Evolutionary conservation across 37 sponge, comb jelly and placozoan species (phyloP).

Genomic region (Bolinopsis microptera): DNA sequence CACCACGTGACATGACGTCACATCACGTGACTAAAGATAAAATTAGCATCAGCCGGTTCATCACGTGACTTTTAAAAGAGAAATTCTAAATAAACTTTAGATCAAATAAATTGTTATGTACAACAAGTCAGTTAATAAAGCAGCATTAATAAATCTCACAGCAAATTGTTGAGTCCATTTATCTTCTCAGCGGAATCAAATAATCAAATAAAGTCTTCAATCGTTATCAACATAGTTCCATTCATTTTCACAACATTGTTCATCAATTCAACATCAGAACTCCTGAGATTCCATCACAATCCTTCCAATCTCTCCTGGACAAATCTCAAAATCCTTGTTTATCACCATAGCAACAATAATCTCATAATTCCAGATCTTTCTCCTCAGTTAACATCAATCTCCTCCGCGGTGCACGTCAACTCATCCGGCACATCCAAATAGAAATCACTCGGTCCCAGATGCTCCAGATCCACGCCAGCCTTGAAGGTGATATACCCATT

Average conservation of each 20-base stretch:
- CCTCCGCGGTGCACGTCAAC: not conserved
- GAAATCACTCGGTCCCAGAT: conserved; percentile 13
- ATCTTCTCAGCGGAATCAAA: not conserved
- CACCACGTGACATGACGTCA: too few species aligned
- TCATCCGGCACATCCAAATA: conserved; percentile 33
- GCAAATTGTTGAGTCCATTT: not conserved
- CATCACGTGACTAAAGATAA: too few species aligned
- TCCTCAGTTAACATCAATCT: conserved; percentile 56
- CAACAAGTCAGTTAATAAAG: not conserved
- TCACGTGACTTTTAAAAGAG: not conserved
- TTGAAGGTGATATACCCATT: conserved; percentile 44
- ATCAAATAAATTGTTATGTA: not conserved
- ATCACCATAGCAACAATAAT: not conserved
- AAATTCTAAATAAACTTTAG: not conserved
- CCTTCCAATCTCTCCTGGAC: too few species aligned
- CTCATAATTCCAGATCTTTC: not conserved
- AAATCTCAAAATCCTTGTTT: too few species aligned
- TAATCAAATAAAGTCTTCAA: not conserved
- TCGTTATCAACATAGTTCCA: not conserved
- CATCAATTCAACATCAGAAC: too few species aligned
- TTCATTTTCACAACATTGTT: too few species aligned
- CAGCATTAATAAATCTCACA: not conserved
- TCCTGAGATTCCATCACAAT: too few species aligned
- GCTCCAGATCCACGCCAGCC: conserved; percentile 31
- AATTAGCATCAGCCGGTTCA: too few species aligned